A percentile compares a stretch with the other conserved stretches of the same genome.
Evolutionary conservation across 2,797 vertebrate species (phyloP).

Genomic region (Tarsius wallacei): DNA sequence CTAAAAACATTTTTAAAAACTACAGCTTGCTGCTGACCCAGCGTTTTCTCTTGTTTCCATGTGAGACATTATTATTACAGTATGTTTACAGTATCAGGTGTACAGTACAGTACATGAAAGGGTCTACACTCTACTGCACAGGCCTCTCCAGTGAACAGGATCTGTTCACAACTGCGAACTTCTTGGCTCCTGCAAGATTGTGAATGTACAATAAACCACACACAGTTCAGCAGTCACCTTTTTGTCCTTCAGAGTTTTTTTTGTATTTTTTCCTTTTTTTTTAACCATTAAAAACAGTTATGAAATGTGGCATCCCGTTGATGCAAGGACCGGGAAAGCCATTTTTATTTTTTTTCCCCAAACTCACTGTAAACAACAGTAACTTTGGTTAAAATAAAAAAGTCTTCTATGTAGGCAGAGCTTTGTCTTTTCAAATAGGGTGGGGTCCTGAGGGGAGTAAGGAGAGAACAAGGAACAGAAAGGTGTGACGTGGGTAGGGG

Average conservation of each 20-base stretch:
- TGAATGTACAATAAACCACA: conserved; percentile 97
- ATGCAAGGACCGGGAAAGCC: conserved; percentile 95
- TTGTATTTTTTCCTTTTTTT: conserved; percentile 74
- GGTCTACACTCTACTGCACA: conserved; percentile 99
- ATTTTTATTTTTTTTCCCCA: conserved; percentile 94
- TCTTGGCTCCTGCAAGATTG: conserved; percentile 94
- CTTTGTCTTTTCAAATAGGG: conserved; percentile 94
- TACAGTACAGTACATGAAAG: conserved; percentile 96
- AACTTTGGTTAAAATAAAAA: conserved; percentile 99
- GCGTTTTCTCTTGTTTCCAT: conserved; percentile 94
- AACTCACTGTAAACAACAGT: conserved; percentile 99
- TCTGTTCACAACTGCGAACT: conserved; percentile 95
- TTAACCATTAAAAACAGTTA: conserved; percentile 93
- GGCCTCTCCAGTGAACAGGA: conserved; percentile 95
- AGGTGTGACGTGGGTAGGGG: neutral
- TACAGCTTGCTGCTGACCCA: conserved; percentile 97
- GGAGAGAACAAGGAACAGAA: conserved; percentile 82
- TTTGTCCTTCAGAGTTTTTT: conserved; percentile 93
- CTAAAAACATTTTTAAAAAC: conserved; percentile 99
- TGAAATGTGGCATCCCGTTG: conserved; percentile 92
- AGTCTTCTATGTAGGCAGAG: conserved; percentile 96
- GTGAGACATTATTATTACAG: conserved; percentile 99
- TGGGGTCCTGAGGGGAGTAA: conserved; percentile 89
- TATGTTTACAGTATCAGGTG: conserved; percentile 98
- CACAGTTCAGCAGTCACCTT: conserved; percentile 95